These are phyloP conservation scores for Pseudotriccus pelzelni DNA, from an alignment of 2,797 vertebrate genomes.

Conservation along the genomic window DNA sequence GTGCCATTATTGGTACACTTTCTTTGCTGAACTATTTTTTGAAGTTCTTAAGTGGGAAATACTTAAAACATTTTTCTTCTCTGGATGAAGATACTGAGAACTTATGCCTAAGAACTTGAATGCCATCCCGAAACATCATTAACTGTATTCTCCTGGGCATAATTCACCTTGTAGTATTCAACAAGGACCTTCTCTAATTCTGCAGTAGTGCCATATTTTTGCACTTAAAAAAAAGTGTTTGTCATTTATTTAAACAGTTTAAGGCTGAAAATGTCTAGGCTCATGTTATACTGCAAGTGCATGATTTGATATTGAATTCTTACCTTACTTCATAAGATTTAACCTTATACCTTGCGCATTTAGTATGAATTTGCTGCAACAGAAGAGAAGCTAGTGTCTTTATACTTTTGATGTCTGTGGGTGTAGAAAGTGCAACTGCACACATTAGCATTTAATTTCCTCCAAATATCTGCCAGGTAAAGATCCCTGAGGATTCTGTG, in stretches of 20 bases:
- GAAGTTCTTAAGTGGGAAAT: background rate
- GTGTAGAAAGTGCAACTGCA: slow-evolving; percentile 65
- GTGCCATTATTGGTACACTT: background rate
- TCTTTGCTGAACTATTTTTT: background rate
- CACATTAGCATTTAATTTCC: slow-evolving; percentile 74
- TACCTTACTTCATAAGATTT: slow-evolving; percentile 50
- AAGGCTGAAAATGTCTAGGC: slow-evolving; percentile 6
- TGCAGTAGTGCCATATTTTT: slow-evolving; percentile 27
- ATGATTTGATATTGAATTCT: slow-evolving; percentile 29
- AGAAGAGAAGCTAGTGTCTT: slow-evolving; percentile 60
- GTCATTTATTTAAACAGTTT: slow-evolving; percentile 41
- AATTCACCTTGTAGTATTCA: slow-evolving; percentile 35
- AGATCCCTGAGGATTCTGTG: slow-evolving; percentile 64
- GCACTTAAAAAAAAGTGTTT: background rate
- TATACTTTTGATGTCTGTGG: slow-evolving; percentile 50
- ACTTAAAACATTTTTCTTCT: background rate
- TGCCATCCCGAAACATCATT: background rate
- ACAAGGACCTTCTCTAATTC: slow-evolving; percentile 42
- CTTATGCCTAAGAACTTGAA: background rate
- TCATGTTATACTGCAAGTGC: slow-evolving; percentile 33
- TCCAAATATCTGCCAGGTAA: slow-evolving; percentile 67
- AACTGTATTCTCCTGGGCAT: background rate
- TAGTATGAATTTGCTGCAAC: slow-evolving; percentile 42
- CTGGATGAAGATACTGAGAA: background rate
- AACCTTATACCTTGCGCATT: slow-evolving; percentile 47